A percentile compares a stretch with the other conserved stretches of the same genome.
Evolutionary conservation across 2,113 vertebrate species (phyloP).

Genomic region (Sinocyclocheilus anophthalmus): DNA sequence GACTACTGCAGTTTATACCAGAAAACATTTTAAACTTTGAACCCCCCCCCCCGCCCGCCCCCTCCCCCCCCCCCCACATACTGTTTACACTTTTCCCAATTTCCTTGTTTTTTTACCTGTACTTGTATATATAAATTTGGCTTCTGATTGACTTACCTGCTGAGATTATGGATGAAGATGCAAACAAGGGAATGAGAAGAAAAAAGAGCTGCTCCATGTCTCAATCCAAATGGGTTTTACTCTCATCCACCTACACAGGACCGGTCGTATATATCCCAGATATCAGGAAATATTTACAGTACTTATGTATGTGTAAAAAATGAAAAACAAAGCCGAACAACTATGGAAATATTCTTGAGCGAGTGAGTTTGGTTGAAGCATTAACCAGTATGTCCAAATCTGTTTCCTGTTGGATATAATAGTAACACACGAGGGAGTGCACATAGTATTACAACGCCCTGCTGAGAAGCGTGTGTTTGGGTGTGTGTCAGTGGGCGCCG

Average conservation of each 20-base stretch:
- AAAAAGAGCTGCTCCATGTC: slow-evolving; percentile 50
- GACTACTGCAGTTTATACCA: not conserved
- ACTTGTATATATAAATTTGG: not conserved
- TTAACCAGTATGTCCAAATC: not conserved
- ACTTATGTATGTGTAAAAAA: not conserved
- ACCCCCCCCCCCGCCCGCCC: too few species aligned
- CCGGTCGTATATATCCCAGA: not conserved
- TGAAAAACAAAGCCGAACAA: not conserved
- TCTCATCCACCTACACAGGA: not conserved
- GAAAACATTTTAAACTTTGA: not conserved
- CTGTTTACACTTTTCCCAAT: not conserved
- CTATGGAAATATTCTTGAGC: not conserved
- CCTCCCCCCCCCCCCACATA: not conserved
- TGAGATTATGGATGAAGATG: slow-evolving; percentile 29
- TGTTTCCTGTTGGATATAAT: slow-evolving; percentile 40
- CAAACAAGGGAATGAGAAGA: slow-evolving; percentile 17
- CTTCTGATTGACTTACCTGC: slow-evolving; percentile 49
- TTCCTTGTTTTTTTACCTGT: not conserved
- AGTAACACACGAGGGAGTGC: not conserved
- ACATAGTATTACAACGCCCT: not conserved
- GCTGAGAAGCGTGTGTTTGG: slow-evolving; percentile 18
- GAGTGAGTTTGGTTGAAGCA: not conserved
- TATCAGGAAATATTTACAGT: not conserved
- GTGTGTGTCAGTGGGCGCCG: not conserved
- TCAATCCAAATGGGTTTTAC: slow-evolving; percentile 25